Base-by-base conservation (phyloP, 2,888 invertebrate genomes). In the Acrobasis repandana region DNA sequence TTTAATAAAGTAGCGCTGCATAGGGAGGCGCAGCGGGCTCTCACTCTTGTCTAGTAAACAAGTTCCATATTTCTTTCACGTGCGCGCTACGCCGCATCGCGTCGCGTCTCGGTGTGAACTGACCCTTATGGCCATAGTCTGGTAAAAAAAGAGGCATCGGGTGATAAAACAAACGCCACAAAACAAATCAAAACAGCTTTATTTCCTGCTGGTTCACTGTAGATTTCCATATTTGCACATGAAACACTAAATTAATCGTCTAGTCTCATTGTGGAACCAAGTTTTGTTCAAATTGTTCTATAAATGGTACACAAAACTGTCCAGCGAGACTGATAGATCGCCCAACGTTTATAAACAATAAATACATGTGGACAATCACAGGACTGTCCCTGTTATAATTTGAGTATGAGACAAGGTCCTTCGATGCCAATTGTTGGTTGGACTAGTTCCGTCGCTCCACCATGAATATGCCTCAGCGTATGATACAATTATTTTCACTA, bases 141-240 rank as follows among this genome's bases (percentile, higher is more conserved):
- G 61, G 60, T 14, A 46, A 46, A 34, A 43, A 56, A 36, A 63
- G 70, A 20, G 4, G 20, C 20, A 20, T 28, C 28, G 6, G 28
- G 28, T 28, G 6, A 28, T 28, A 28, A 28, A 84, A 81, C 76
- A 77, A 86, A 90, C 79, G 61, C 79, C 20, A 58, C 79, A 82
- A 78, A 80, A 88, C 82, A 90, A 91, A 90, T 91, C 88, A 90
- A 90, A 91, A 90, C 91, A 90, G 89, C 86, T 91, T 85, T 90
- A 90, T 90, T 90, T 84, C 76, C 79, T 82, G 88, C 88, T 88
- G 86, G 85, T 85, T 86, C 79, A 82, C 83, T 80, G 82, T 80
- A 81, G 80, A 84, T 83, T 84, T 83, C 79, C 82, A 81, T 82
- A 82, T 76, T 80, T 82, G 82, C 80, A 83, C 81, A 83, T 82